Evolutionary conservation across 2,113 vertebrate genomes (phyloP), one percentile per base, ranked within the genome.

Genomic region (Dasyprocta punctata): DNA sequence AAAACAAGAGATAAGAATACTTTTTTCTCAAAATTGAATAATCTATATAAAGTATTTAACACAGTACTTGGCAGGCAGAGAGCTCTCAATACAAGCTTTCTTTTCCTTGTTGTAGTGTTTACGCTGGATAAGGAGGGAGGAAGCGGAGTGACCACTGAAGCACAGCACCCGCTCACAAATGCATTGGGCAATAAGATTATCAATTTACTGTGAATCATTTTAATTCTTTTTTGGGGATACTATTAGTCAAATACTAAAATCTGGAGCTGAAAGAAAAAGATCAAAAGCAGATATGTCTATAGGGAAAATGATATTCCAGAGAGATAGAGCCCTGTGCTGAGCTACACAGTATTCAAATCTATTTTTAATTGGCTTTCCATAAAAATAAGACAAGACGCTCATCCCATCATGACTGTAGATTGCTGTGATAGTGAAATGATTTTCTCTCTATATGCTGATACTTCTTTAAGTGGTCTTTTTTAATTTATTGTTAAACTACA

Each of bases 221-320:
- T 89, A 90, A 82, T 86, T 97, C 67, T n/a, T 95, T 95, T 73
- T 30, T 77, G 38, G 3, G n/a, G 52, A 69, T 44, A 16, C 44
- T 41, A 75, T 44, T 73, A 93, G 56, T 58, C 12, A 96, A 92
- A 93, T 96, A 67, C 17, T 75, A 89, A 97, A 89, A 85, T 20
- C 3, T 89, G 88, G 47, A 86, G 71, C 26, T 9, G 49, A 6
- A 30, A 73, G 30, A 92, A 65, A 87, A 47, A 30, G 30, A 87
- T 94, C 44, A 96, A 97, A 95, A 97, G 49, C 28, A 88, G 30
- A 65, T 77, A 41, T 4, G 0, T 87, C 24, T 94, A 65, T 6
- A 88, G 56, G 63, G 80, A 97, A 86, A 87, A 93, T 58, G 0
- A 93, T 49, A 81, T 65, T 89, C 56, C 36, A 84, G 28, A 87